phyloP scores from a whole-genome alignment of 2,888 invertebrate genomes.

The Patella depressa region DNA sequence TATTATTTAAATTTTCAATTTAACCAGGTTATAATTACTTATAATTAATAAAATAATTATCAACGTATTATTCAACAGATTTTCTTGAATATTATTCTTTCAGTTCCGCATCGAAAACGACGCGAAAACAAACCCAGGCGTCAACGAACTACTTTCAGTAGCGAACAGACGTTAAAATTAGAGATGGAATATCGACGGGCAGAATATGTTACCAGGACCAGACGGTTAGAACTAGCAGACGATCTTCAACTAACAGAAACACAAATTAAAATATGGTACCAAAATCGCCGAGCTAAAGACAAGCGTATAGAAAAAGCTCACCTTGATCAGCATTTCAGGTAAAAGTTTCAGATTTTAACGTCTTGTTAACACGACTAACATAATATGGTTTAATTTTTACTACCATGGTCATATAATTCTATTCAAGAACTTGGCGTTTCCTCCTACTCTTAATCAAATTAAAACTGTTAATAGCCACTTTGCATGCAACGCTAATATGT shows the following conservation, averaged over 20 bases:
- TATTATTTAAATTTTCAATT: too few species aligned
- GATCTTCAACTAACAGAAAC: slow-evolving; percentile 80
- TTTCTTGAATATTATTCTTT: not conserved
- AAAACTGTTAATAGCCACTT: too few species aligned
- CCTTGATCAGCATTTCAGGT: slow-evolving; percentile 94
- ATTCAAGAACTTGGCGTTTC: too few species aligned
- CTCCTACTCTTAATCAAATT: too few species aligned
- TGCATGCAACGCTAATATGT: too few species aligned
- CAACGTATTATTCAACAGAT: too few species aligned
- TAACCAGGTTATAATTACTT: too few species aligned
- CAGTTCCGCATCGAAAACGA: slow-evolving; percentile 87
- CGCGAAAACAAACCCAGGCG: slow-evolving; percentile 88
- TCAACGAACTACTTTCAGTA: slow-evolving; percentile 94
- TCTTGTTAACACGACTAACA: too few species aligned
- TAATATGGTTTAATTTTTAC: too few species aligned
- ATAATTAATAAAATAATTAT: too few species aligned
- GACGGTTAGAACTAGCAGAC: slow-evolving; percentile 85
- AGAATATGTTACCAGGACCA: slow-evolving; percentile 91
- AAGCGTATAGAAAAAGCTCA: slow-evolving; percentile 96
- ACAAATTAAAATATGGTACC: slow-evolving; percentile 93
- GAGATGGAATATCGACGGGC: slow-evolving; percentile 92
- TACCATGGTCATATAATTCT: too few species aligned
- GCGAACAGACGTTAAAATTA: slow-evolving; percentile 89
- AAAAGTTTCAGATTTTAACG: slow-evolving; percentile 6
- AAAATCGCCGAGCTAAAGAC: slow-evolving; percentile 95